Conservation (phyloP, 2,113 vertebrate species). For the Myotis davidii region DNA sequence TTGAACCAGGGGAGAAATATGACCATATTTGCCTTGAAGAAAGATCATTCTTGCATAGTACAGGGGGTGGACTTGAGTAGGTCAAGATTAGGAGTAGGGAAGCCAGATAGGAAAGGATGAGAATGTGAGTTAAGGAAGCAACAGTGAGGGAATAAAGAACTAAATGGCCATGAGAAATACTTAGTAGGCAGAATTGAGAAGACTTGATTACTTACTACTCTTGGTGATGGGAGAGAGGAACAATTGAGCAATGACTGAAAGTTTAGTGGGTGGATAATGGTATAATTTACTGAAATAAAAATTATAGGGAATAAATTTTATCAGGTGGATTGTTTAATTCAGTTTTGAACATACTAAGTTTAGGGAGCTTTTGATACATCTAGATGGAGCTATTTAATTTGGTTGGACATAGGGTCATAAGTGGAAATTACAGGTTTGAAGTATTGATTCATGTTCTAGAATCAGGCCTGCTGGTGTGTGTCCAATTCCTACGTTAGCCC, state of each 20-base stretch:
- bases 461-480: neutral
- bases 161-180: neutral
- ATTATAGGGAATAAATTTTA: neutral
- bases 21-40: neutral
- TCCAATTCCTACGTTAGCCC: neutral
- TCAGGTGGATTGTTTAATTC: neutral
- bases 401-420: neutral
- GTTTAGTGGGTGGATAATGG: neutral
- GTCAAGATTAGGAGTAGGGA: neutral
- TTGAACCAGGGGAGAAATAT: neutral
- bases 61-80: neutral
- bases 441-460: neutral
- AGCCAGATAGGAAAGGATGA: neutral
- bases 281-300: neutral
- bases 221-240: neutral
- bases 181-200: neutral
- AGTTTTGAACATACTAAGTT: neutral
- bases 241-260: neutral
- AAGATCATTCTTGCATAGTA: neutral
- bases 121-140: neutral
- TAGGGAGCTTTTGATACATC: neutral
- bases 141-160: neutral
- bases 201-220: neutral
- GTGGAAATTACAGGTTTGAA: neutral
- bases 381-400: neutral